Evolutionary conservation across 2,113 vertebrate genomes (phyloP).

Genomic region (Megaleporinus macrocephalus): DNA sequence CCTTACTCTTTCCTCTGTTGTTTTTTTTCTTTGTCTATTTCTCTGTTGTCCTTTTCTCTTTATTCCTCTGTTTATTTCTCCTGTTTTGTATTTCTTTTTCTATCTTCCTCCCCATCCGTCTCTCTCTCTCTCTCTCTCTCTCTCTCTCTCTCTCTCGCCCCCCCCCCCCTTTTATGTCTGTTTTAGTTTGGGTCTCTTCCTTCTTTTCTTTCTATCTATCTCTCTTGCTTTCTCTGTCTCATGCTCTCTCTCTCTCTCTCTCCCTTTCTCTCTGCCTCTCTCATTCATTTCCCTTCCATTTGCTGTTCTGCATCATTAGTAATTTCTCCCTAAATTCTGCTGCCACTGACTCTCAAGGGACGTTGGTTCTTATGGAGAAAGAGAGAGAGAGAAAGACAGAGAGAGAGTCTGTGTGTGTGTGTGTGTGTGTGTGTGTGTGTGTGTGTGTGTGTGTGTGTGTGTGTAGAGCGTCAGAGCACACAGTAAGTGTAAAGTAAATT

Average conservation of each 20-base stretch:
- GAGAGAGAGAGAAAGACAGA: no score
- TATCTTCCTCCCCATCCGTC: not conserved
- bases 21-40: not conserved
- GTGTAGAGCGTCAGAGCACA: constrained; percentile 17
- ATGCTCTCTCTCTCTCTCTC: not conserved
- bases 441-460: constrained; percentile 31
- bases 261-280: not conserved
- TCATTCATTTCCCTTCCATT: not conserved
- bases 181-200: no score
- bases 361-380: not conserved
- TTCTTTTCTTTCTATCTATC: not conserved
- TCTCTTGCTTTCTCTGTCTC: not conserved
- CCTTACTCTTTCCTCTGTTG: not conserved
- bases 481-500: constrained; percentile 24
- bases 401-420: constrained; percentile 9
- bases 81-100: not conserved
- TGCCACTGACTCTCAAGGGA: not conserved
- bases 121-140: no score
- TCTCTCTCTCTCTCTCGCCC: no score
- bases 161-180: no score
- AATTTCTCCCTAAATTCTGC: not conserved
- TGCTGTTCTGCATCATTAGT: not conserved
- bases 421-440: constrained; percentile 31
- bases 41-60: not conserved
- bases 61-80: not conserved